These are phyloP conservation scores for Mionectes olivaceus DNA, from an alignment of 2,797 vertebrate species.

Conservation along the genomic window DNA sequence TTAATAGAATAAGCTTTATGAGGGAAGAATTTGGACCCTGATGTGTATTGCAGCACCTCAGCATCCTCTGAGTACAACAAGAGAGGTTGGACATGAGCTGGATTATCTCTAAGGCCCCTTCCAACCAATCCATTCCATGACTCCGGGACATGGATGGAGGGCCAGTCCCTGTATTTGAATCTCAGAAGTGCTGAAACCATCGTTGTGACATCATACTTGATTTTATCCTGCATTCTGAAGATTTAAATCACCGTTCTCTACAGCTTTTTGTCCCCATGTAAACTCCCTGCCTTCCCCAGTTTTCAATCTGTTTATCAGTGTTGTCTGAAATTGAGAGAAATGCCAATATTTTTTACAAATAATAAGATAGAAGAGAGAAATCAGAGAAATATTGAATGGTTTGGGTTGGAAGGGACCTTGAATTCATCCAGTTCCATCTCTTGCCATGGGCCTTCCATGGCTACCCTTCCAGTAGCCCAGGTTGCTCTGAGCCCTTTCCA, in stretches of 20 bases:
- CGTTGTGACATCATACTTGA: rapidly evolving
- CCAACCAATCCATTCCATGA: background rate
- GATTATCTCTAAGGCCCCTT: background rate
- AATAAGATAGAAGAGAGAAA: background rate
- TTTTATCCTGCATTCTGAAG: background rate
- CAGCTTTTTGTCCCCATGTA: background rate
- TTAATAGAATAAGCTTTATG: background rate
- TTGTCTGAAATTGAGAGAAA: background rate
- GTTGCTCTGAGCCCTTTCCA: background rate
- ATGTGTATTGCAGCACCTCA: background rate
- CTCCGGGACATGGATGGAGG: background rate
- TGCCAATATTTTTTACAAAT: background rate
- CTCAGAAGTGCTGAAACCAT: background rate
- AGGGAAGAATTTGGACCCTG: background rate
- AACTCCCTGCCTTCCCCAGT: background rate
- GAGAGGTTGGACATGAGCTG: background rate
- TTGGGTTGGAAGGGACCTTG: background rate
- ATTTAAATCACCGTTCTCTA: rapidly evolving
- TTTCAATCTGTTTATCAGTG: background rate
- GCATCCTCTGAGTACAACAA: rapidly evolving
- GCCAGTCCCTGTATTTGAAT: background rate
- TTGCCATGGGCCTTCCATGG: background rate
- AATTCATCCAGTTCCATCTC: background rate
- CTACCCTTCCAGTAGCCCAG: rapidly evolving
- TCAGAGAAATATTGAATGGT: background rate